These are phyloP conservation scores for Petroica traversi DNA, from an alignment of 2,113 vertebrate genomes.

Conservation along the genomic window DNA sequence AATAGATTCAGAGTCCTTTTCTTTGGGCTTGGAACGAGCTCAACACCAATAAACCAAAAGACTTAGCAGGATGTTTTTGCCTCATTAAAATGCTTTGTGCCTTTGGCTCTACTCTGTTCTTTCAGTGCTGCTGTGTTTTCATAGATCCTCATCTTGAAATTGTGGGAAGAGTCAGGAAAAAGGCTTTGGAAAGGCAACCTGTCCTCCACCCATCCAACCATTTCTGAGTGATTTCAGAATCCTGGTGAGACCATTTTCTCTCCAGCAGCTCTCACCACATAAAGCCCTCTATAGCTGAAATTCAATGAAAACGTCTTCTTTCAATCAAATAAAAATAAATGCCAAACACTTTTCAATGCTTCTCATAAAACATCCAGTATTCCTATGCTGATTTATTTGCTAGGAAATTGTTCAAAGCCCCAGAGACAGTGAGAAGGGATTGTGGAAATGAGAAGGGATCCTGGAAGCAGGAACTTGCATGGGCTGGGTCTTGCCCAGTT, in stretches of 20 bases:
- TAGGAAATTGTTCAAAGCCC: not conserved
- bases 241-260: not conserved
- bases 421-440: not conserved
- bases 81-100: conserved; percentile 20
- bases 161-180: not conserved
- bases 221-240: not conserved
- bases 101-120: not conserved
- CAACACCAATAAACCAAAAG: conserved; percentile 6
- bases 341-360: not conserved
- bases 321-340: accelerated
- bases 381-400: not conserved
- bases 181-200: not conserved
- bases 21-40: not conserved
- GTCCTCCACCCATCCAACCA: not conserved
- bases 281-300: not conserved
- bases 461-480: not conserved
- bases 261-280: not conserved
- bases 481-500: accelerated
- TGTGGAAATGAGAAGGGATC: not conserved
- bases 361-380: not conserved
- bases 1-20: not conserved
- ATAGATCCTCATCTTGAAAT: not conserved
- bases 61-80: conserved; percentile 20
- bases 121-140: not conserved
- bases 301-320: not conserved